Percentiles rank a stretch among this genome's conserved stretches.
Evolutionary conservation across 2,113 vertebrate species (phyloP).

Genomic region (Geococcyx californianus): DNA sequence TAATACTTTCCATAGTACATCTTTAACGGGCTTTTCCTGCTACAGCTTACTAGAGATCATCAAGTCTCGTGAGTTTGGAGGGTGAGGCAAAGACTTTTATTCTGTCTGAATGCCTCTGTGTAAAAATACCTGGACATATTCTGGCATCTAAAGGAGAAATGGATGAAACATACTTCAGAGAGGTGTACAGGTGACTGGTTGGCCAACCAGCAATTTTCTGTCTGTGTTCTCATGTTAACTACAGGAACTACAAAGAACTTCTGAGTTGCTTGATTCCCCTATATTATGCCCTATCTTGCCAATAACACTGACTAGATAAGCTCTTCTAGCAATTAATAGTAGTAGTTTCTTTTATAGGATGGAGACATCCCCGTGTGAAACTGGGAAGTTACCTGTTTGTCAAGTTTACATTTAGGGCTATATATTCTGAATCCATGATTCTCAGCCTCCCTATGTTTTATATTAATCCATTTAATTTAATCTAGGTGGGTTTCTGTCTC

Average conservation of each 20-base stretch:
- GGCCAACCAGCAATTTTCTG: not conserved
- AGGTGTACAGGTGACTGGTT: not conserved
- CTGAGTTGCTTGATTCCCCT: not conserved
- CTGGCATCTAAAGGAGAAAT: not conserved
- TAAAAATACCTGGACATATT: not conserved
- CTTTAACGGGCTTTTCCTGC: not conserved
- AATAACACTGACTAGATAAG: not conserved
- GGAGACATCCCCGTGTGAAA: not conserved
- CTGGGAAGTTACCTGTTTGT: not conserved
- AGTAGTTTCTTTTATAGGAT: not conserved
- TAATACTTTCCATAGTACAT: fast-evolving
- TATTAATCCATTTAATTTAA: slow-evolving; percentile 23
- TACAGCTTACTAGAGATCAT: not conserved
- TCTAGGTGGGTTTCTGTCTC: not conserved
- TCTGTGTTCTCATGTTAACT: not conserved
- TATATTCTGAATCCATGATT: not conserved
- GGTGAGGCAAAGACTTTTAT: not conserved
- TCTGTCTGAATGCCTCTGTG: not conserved
- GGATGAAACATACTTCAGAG: not conserved
- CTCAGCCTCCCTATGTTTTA: not conserved
- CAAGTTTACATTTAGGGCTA: not conserved
- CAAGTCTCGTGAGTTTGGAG: not conserved
- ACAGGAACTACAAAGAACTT: not conserved
- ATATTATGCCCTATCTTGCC: not conserved
- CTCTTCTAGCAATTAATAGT: not conserved